Evolutionary conservation across 2,888 invertebrate species (phyloP).

Genomic region (Bellardia pandia): DNA sequence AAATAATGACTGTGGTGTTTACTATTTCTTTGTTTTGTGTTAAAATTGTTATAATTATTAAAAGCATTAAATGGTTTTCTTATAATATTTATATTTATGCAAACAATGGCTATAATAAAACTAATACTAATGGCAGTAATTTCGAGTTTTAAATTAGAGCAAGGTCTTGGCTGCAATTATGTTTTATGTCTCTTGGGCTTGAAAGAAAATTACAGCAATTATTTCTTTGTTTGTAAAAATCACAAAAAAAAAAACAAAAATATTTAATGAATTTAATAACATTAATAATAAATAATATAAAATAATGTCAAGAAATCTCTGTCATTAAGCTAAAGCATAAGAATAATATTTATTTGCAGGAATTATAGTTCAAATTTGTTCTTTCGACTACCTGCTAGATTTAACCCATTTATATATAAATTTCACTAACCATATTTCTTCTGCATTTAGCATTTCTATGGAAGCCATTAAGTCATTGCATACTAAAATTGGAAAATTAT

Average conservation of each 20-base stretch:
- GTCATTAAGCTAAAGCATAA: no score
- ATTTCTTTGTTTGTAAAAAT: background rate
- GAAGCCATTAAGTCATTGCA: background rate
- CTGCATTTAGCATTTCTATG: background rate
- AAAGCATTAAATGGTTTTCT: slow-evolving; percentile 35
- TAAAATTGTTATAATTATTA: slow-evolving; percentile 44
- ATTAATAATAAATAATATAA: no score
- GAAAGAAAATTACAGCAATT: slow-evolving; percentile 6
- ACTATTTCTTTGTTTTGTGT: background rate
- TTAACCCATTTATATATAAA: background rate
- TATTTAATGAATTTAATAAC: background rate
- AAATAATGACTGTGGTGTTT: slow-evolving; percentile 3
- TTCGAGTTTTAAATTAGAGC: slow-evolving; percentile 43
- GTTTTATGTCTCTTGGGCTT: slow-evolving; percentile 1
- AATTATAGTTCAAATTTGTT: no score
- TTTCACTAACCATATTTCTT: background rate
- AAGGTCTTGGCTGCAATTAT: slow-evolving; percentile 51
- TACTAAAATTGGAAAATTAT: background rate
- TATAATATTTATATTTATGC: background rate
- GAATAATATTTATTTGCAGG: no score
- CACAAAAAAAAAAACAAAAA: background rate
- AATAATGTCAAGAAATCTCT: background rate
- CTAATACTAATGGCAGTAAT: slow-evolving; percentile 2
- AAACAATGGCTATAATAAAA: slow-evolving; percentile 2
- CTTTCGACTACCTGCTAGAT: background rate